Conservation (phyloP, 2,888 invertebrate species). For the Melieria omissa region DNA sequence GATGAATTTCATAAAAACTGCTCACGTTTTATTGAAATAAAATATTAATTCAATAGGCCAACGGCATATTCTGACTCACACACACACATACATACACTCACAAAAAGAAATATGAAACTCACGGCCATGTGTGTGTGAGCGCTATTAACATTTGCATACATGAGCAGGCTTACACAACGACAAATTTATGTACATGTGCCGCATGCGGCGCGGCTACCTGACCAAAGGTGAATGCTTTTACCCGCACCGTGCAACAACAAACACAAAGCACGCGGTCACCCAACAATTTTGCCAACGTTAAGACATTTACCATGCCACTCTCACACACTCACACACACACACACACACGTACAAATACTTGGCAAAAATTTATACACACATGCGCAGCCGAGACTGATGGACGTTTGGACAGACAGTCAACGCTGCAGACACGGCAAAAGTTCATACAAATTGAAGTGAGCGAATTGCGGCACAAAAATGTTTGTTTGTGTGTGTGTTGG, state of each 20-base stretch:
- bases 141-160: conserved; percentile 6
- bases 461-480: conserved; percentile 7
- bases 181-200: conserved; percentile 1
- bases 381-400: neutral
- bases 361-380: no score
- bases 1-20: conserved; percentile 41
- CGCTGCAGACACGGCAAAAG: conserved; percentile 37
- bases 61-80: neutral
- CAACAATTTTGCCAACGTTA: no score
- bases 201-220: no score
- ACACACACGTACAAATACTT: conserved; percentile 5
- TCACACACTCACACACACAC: neutral
- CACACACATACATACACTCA: neutral
- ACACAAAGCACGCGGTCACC: no score
- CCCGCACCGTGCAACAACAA: no score
- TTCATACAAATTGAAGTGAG: conserved; percentile 20
- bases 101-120: neutral
- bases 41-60: conserved; percentile 60
- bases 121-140: neutral
- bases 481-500: conserved; percentile 48
- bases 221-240: no score
- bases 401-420: conserved; percentile 36
- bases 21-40: conserved; percentile 62
- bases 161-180: neutral
- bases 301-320: no score